Evolutionary conservation across 2,797 vertebrate genomes (phyloP).

Genomic region (Harpagifer antarcticus): DNA sequence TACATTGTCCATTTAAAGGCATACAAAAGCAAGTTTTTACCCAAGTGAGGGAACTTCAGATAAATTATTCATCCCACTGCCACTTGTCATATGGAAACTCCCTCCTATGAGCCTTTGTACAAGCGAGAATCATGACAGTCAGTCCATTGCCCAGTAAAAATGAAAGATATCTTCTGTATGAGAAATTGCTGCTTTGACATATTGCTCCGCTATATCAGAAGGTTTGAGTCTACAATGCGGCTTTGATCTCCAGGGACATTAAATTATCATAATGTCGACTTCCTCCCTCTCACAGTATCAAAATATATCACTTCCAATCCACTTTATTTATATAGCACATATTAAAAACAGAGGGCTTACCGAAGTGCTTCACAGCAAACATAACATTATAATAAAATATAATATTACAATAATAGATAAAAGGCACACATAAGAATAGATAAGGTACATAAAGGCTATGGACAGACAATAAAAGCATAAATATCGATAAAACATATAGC

Average conservation of each 20-base stretch:
- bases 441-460: too few relatives aligned
- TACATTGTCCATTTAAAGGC: constrained; percentile 23
- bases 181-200: constrained; percentile 14
- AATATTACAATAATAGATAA: too few relatives aligned
- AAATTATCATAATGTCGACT: constrained; percentile 12
- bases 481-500: too few relatives aligned
- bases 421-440: too few relatives aligned
- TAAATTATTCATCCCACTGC: constrained; percentile 13
- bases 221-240: neutral
- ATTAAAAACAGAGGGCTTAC: too few relatives aligned
- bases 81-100: constrained; percentile 8
- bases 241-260: constrained; percentile 25
- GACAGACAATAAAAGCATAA: too few relatives aligned
- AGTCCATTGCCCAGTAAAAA: constrained; percentile 5
- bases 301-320: constrained; percentile 14
- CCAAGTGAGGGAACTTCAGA: constrained; percentile 18
- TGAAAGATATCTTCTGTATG: constrained; percentile 8
- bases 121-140: constrained; percentile 19
- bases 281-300: constrained; percentile 11
- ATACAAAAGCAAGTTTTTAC: constrained; percentile 23
- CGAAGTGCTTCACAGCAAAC: too few relatives aligned
- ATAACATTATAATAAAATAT: too few relatives aligned
- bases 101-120: constrained; percentile 5
- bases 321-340: too few relatives aligned
- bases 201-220: neutral